Conservation (phyloP, 1,140 invertebrate species). For the Orchestia grillus region DNA sequence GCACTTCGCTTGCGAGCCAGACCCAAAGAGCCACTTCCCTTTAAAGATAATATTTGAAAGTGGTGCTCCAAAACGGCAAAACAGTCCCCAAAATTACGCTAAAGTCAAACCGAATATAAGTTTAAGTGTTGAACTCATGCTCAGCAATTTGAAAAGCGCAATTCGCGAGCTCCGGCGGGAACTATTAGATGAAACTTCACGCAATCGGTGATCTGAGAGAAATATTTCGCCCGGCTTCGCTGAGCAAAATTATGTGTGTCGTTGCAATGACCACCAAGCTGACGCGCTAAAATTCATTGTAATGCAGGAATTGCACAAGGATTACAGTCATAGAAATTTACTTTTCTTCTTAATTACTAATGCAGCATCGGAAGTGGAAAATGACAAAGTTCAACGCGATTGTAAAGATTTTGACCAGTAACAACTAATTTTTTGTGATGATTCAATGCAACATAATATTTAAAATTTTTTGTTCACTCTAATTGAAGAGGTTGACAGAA, state of each 20-base stretch:
- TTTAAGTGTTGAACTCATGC: constrained; percentile 2
- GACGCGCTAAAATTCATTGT: background rate
- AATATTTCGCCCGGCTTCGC: background rate
- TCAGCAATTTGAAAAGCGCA: constrained; percentile 19
- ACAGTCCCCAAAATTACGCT: constrained; percentile 41
- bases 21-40: constrained; percentile 50
- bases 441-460: background rate
- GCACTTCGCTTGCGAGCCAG: constrained; percentile 48
- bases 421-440: background rate
- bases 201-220: background rate
- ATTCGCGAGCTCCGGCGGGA: background rate
- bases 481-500: background rate
- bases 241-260: background rate
- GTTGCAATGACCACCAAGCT: background rate
- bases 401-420: background rate
- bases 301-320: background rate
- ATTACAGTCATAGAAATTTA: background rate
- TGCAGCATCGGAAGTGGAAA: background rate
- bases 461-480: background rate
- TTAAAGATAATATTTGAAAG: constrained; percentile 54
- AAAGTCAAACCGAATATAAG: constrained; percentile 30
- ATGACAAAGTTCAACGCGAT: background rate
- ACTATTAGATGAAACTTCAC: constrained; percentile 30
- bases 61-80: constrained; percentile 38
- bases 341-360: background rate